Evolutionary conservation across 2,888 invertebrate species (phyloP), one percentile per base, ranked within the genome.

Genomic region (Cephus pulcher): DNA sequence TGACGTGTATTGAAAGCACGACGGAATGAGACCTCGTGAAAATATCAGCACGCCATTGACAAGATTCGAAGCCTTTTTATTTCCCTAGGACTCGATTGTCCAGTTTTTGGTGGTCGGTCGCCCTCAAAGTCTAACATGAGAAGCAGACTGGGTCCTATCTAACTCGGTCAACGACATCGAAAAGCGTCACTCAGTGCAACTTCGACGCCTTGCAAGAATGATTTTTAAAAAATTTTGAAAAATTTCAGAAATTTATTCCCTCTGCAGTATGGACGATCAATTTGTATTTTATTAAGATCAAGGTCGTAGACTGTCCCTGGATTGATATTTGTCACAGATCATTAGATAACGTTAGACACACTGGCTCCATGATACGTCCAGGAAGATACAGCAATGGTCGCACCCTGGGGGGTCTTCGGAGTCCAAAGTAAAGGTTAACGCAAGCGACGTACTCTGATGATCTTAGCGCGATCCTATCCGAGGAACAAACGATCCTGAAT

Each of bases 401-500:
- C 23, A 56, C 23, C 23, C 40, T 23, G 40, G 40, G 40, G 40
- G 40, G 40, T 56, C 40, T 56, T 40, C 23, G 40, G 23, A 40
- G 40, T 40, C 40, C 23, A 56, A 56, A 56, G 23, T 56, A 56
- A 56, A 56, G 40, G 40, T 56, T 40, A 40, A 40, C 40, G 15
- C 40, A 56, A 56, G 40, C 6, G 40, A 56, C 40, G 40, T 56
- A n/a, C 34, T 30, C 56, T 15, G 35, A 77, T 32, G 77, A 74
- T 33, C 30, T 71, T 35, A 15, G 34, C 33, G 32, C 75, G 75
- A 70, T 76, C 30, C n/a, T 33, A 34, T 37, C 35, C 70, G 69
- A 73, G 78, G 71, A 78, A 73, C 75, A 76, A 78, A 69, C 78
- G 76, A 76, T 76, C 73, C 33, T 40, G 69, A 73, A 74, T 79